Percentiles rank a stretch among this genome's conserved stretches.
Evolutionary conservation across 2,888 invertebrate genomes (phyloP).

Genomic region (Athalia rosae): DNA sequence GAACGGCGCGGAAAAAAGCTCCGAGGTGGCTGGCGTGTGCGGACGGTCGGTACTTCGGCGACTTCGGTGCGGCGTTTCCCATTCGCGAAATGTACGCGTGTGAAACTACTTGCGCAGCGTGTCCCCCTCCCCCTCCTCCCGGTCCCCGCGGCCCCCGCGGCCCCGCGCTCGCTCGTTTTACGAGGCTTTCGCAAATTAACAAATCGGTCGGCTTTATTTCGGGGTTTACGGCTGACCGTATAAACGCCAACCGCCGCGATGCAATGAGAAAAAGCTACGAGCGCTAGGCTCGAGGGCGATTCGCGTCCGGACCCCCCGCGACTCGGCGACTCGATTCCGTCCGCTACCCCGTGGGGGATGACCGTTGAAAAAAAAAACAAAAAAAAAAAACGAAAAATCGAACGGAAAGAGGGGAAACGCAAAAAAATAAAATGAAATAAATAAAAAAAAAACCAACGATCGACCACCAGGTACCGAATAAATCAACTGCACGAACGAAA

Average conservation of each 20-base stretch:
- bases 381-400: background rate
- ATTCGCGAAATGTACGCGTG: no score
- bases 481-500: conserved; percentile 35
- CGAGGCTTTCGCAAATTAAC: conserved; percentile 55
- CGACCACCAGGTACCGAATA: conserved; percentile 24
- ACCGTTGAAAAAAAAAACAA: background rate
- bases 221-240: conserved; percentile 42
- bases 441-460: background rate
- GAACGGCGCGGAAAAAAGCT: no score
- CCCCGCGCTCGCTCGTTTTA: conserved; percentile 16
- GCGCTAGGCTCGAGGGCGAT: conserved; percentile 2
- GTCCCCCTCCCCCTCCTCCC: background rate
- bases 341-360: background rate
- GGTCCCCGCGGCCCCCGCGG: background rate
- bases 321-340: background rate
- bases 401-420: background rate
- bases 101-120: background rate
- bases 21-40: no score
- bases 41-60: no score
- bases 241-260: conserved; percentile 43
- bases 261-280: conserved; percentile 38
- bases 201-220: conserved; percentile 51
- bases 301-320: background rate
- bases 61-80: no score
- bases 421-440: background rate